phyloP scores from a whole-genome alignment of 2,797 vertebrate genomes.

The Chanos chanos region DNA sequence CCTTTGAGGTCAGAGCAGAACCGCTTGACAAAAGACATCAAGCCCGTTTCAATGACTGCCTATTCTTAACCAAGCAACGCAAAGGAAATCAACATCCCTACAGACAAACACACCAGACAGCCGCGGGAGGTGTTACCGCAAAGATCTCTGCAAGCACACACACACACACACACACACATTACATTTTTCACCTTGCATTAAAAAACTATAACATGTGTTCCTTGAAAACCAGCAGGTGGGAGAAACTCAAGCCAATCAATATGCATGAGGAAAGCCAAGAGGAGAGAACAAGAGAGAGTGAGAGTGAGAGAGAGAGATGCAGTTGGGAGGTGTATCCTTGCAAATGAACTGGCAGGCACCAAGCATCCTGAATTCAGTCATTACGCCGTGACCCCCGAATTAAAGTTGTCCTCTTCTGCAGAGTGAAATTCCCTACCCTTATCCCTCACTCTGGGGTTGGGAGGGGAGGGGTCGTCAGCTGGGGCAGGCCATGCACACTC shows the following conservation, averaged over 20 bases:
- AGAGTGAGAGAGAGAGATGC: neutral
- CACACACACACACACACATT: neutral
- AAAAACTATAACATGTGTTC: constrained; percentile 18
- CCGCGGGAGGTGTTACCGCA: too few species aligned
- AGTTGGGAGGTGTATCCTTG: constrained; percentile 12
- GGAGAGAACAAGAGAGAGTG: neutral
- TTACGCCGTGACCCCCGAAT: constrained; percentile 30
- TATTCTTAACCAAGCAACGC: too few species aligned
- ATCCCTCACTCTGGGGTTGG: constrained; percentile 7
- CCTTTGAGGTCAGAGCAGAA: constrained; percentile 5
- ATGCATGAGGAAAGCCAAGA: constrained; percentile 15
- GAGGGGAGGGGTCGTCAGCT: neutral
- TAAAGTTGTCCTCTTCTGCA: constrained; percentile 14
- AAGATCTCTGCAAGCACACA: constrained; percentile 20
- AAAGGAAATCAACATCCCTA: neutral
- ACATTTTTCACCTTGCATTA: constrained; percentile 15
- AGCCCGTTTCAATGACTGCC: too few species aligned
- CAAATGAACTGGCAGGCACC: constrained; percentile 7
- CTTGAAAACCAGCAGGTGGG: neutral
- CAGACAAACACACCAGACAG: constrained; percentile 14
- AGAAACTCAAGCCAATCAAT: constrained; percentile 21
- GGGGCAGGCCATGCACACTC: neutral
- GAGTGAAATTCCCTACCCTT: constrained; percentile 1
- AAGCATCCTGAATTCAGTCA: constrained; percentile 20
- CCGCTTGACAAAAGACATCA: neutral